Base-by-base conservation (phyloP, 2,888 invertebrate genomes). In the Scaptomyza caliginosa region DNA sequence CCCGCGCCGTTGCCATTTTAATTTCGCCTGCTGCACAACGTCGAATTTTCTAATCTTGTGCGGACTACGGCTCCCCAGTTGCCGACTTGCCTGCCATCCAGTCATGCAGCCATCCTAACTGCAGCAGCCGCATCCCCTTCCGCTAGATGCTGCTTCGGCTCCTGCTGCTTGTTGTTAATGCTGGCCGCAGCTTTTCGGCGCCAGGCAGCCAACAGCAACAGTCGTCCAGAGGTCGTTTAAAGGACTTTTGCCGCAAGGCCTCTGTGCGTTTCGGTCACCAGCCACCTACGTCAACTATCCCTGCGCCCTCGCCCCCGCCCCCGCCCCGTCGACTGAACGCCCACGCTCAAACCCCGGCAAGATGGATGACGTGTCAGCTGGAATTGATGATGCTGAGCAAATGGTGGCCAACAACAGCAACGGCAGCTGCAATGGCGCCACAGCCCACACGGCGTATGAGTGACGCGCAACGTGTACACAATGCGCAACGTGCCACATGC, bases 291-390 rank as follows among this genome's bases (percentile, higher is more conserved):
- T 8, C 26, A 26, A 3, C n/a, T n/a, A n/a, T n/a, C n/a, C 40
- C 8, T 28, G 2, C 11, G 2, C 11, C 3, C n/a, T 7, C n/a
- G 6, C 32, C 10, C 10, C 8, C 39, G 7, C 26, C 42, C 3
- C 13, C 17, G 6, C 13, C 16, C 54, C n/a, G 42, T n/a, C n/a
- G n/a, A n/a, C 39, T 24, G 46, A n/a, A 45, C 36, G 51, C 55
- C 19, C 13, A 45, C 36, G 51, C 55, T 26, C 16, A 34, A 26
- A 28, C 45, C 26, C 32, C 46, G 57, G 66, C 73, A 84, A 88
- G 87, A 90, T 88, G 83, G 82, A 89, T 88, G 89, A 77, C 80
- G 80, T 86, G 89, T 84, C 90, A 90, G 82, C 82, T 81, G 87
- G 72, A 89, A 89, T 89, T 90, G 89, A 90, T 89, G 89, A 88